A percentile compares a stretch with the other conserved stretches of the same genome.
Conservation (phyloP, 2,797 vertebrate species). For the Rhinella marina region DNA sequence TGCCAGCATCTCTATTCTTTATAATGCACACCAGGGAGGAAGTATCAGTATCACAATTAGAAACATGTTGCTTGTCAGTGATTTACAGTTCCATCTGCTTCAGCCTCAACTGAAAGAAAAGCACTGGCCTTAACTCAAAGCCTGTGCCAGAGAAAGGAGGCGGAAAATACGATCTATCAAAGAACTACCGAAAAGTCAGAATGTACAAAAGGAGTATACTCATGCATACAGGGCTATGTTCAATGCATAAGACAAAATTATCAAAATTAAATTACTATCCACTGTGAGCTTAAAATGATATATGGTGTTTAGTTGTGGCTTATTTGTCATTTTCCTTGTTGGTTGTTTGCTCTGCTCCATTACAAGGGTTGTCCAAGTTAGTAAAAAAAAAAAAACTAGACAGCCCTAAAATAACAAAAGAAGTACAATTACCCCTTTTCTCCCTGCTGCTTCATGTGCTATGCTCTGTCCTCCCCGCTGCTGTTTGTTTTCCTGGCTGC, state of each 20-base stretch:
- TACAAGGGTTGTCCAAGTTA: too few species aligned
- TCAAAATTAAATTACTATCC: too few species aligned
- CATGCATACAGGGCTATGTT: neutral
- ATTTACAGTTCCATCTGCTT: conserved; percentile 56
- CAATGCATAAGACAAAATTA: neutral
- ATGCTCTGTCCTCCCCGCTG: too few species aligned
- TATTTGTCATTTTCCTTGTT: too few species aligned
- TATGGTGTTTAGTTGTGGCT: too few species aligned
- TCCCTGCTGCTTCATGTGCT: too few species aligned
- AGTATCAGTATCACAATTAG: conserved; percentile 54
- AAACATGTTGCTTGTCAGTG: conserved; percentile 38
- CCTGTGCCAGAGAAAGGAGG: neutral
- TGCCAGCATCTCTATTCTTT: conserved; percentile 39
- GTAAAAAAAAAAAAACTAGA: too few species aligned
- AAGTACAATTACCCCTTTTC: too few species aligned
- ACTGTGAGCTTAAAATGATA: too few species aligned
- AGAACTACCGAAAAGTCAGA: neutral
- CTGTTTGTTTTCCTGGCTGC: too few species aligned
- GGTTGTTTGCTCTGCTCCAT: too few species aligned
- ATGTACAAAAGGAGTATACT: neutral
- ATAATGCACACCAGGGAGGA: conserved; percentile 45
- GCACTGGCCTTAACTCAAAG: neutral
- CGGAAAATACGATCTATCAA: neutral
- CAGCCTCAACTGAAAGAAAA: conserved; percentile 11
- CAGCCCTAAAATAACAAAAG: too few species aligned